A percentile compares a stretch with the other conserved stretches of the same genome.
Conservation (phyloP, 2,888 invertebrate genomes). For the Cyclophora punctaria region DNA sequence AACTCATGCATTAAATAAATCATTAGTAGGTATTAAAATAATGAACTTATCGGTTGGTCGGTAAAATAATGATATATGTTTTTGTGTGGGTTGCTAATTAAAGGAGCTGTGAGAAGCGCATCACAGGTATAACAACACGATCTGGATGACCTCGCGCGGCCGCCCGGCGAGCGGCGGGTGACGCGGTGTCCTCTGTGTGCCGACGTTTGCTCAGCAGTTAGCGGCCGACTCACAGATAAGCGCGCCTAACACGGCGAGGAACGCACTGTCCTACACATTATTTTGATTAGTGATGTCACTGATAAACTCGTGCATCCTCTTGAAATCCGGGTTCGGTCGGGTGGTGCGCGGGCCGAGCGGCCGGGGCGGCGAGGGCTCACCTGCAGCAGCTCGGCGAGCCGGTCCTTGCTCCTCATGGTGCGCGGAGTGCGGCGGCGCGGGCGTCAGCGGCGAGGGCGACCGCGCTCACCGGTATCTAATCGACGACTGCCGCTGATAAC, state of each 20-base stretch:
- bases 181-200: neutral
- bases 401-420: slow-evolving; percentile 66
- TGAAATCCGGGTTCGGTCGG: too few relatives aligned
- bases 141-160: too few relatives aligned
- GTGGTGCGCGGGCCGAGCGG: neutral
- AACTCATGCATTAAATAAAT: too few relatives aligned
- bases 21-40: too few relatives aligned
- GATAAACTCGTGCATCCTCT: neutral
- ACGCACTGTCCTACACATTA: neutral
- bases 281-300: neutral
- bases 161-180: neutral
- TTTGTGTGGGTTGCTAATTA: too few relatives aligned
- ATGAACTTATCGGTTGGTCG: too few relatives aligned
- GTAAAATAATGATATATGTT: too few relatives aligned
- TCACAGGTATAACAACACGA: too few relatives aligned
- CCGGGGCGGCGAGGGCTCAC: slow-evolving; percentile 33
- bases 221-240: neutral
- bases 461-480: slow-evolving; percentile 57
- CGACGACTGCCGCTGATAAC: slow-evolving; percentile 30
- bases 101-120: too few relatives aligned
- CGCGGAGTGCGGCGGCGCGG: slow-evolving; percentile 3
- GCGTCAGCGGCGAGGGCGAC: slow-evolving; percentile 71
- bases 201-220: neutral
- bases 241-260: neutral
- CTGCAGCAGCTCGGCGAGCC: slow-evolving; percentile 55